Conservation (phyloP, 2,113 vertebrate genomes). For the Myxocyprinus asiaticus region DNA sequence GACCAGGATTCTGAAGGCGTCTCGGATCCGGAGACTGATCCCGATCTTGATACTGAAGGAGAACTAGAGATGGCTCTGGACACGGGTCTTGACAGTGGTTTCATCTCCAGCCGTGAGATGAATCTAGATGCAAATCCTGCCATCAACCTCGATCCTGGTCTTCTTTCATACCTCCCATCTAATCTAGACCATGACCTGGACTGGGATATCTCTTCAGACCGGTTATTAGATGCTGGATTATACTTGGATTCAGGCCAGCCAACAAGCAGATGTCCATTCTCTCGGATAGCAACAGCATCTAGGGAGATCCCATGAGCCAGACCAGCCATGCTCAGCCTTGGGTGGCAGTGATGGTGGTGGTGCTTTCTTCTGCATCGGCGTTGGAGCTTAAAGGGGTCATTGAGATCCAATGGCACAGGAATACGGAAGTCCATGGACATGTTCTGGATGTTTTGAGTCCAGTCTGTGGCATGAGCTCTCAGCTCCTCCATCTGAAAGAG, state of each 20-base stretch:
- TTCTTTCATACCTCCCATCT: slow-evolving; percentile 48
- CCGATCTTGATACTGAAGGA: slow-evolving; percentile 54
- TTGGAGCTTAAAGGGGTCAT: slow-evolving; percentile 77
- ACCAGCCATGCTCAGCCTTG: slow-evolving; percentile 11
- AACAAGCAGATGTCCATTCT: slow-evolving; percentile 70
- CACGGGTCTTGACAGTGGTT: slow-evolving; percentile 39
- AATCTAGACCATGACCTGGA: slow-evolving; percentile 49
- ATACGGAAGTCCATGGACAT: slow-evolving; percentile 85
- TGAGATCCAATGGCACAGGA: slow-evolving; percentile 79
- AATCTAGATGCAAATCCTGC: slow-evolving; percentile 50
- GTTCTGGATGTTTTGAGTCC: slow-evolving; percentile 82
- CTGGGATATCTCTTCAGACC: slow-evolving; percentile 31
- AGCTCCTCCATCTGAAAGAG: slow-evolving; percentile 87
- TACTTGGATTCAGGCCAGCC: slow-evolving; percentile 58
- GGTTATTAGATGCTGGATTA: slow-evolving; percentile 30
- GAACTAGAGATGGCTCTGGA: slow-evolving; percentile 48
- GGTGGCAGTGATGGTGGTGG: slow-evolving; percentile 45
- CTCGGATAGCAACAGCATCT: slow-evolving; percentile 47
- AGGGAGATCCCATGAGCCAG: slow-evolving; percentile 59
- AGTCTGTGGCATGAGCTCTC: slow-evolving; percentile 88
- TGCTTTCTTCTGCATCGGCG: slow-evolving; percentile 76
- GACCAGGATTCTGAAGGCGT: slow-evolving; percentile 53
- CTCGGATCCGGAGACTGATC: slow-evolving; percentile 42
- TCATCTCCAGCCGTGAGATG: slow-evolving; percentile 31
- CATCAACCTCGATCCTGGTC: slow-evolving; percentile 66